Evolutionary conservation across 1,140 invertebrate species (phyloP).

Genomic region (Metaphire vulgaris): DNA sequence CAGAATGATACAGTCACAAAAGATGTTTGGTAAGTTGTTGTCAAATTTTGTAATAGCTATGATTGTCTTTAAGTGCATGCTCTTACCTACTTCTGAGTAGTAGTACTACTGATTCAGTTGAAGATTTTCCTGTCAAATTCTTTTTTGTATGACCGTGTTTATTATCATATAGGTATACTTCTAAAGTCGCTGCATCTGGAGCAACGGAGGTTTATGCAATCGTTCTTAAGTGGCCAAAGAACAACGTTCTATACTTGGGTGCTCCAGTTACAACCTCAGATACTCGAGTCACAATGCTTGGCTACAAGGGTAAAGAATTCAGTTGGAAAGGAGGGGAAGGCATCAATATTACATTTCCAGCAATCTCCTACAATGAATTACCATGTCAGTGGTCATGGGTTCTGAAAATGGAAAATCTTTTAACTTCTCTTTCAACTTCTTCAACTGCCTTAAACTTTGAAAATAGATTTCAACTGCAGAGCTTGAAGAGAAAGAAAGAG

Average conservation of each 20-base stretch:
- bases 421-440: not conserved
- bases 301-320: slow-evolving; percentile 26
- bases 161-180: slow-evolving; percentile 58
- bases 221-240: slow-evolving; percentile 62
- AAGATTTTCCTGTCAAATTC: not conserved
- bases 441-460: not conserved
- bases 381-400: slow-evolving; percentile 40
- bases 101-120: too few relatives aligned
- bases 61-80: too few relatives aligned
- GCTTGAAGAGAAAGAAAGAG: too few relatives aligned
- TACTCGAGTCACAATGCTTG: slow-evolving; percentile 42
- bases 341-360: slow-evolving; percentile 33
- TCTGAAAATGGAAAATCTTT: slow-evolving; percentile 34
- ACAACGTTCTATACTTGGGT: slow-evolving; percentile 55
- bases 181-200: slow-evolving; percentile 37
- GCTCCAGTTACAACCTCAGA: slow-evolving; percentile 38
- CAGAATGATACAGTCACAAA: slow-evolving; percentile 71
- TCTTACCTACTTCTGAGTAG: not conserved
- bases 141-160: not conserved
- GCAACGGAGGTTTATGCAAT: slow-evolving; percentile 59
- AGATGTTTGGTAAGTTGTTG: slow-evolving; percentile 53
- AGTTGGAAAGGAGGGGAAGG: slow-evolving; percentile 24
- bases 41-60: slow-evolving; percentile 8
- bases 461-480: too few relatives aligned
- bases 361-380: slow-evolving; percentile 34